These are phyloP conservation scores for Oscheius sp. DNA, from an alignment of 2,888 invertebrate genomes.

Conservation along the genomic window DNA sequence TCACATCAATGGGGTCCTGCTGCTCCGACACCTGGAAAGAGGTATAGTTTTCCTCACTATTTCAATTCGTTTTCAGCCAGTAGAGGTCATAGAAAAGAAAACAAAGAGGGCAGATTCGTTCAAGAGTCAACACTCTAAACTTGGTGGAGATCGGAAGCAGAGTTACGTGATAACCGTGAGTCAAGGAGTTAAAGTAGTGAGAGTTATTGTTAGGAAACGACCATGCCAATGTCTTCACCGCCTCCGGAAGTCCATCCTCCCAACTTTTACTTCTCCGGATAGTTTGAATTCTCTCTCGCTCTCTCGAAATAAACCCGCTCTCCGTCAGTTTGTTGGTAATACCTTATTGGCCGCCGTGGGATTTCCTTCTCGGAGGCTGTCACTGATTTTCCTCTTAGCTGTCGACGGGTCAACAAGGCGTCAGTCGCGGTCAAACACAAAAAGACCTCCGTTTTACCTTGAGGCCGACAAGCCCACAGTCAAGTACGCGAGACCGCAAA, in stretches of 20 bases:
- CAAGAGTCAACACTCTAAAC: background rate
- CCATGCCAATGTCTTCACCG: background rate
- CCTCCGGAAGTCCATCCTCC: constrained; percentile 3
- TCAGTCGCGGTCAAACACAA: constrained; percentile 36
- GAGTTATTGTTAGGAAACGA: background rate
- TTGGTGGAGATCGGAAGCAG: background rate
- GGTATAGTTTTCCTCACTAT: background rate
- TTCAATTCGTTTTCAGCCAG: background rate
- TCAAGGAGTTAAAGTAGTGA: background rate
- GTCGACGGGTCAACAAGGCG: constrained; percentile 35
- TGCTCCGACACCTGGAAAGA: constrained; percentile 20
- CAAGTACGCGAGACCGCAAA: constrained; percentile 32
- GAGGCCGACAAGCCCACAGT: constrained; percentile 27
- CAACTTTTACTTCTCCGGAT: constrained; percentile 4
- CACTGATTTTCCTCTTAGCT: constrained; percentile 36
- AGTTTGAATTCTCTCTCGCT: background rate
- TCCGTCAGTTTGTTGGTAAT: background rate
- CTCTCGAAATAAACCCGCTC: constrained; percentile 18
- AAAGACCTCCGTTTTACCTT: constrained; percentile 27
- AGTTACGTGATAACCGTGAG: background rate
- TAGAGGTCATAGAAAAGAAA: constrained; percentile 1
- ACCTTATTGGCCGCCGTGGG: background rate
- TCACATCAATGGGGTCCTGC: constrained; percentile 11
- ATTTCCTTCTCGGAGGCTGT: constrained; percentile 3
- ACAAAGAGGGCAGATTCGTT: too few species aligned